These are phyloP conservation scores for Lypha dubia DNA, from an alignment of 2,888 invertebrate genomes.

Conservation along the genomic window DNA sequence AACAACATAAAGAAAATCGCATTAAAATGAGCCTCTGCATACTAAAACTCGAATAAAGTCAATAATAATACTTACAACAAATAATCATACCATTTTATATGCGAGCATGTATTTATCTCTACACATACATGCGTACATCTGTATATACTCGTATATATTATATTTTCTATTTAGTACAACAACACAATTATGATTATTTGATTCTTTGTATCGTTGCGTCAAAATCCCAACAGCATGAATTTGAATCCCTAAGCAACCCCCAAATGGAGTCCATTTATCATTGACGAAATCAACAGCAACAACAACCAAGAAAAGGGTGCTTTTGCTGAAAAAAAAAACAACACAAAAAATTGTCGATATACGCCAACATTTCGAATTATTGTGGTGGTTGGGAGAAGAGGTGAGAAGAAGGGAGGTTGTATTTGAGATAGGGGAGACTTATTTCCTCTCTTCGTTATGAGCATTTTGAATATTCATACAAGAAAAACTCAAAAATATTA, in stretches of 20 bases:
- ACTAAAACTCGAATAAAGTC: constrained; percentile 1
- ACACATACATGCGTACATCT: neutral
- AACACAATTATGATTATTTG: constrained; percentile 19
- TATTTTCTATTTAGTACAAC: neutral
- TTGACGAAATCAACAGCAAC: constrained; percentile 8
- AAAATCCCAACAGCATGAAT: constrained; percentile 83
- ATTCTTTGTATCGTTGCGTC: constrained; percentile 56
- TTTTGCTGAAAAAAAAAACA: constrained; percentile 74
- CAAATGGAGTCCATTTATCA: constrained; percentile 63
- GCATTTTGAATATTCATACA: neutral
- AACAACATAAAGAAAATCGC: neutral
- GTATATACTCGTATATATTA: neutral
- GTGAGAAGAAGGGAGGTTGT: neutral
- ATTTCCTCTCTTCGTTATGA: constrained; percentile 18
- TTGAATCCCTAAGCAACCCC: constrained; percentile 83
- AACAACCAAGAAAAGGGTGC: too few species aligned
- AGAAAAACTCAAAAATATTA: constrained; percentile 25
- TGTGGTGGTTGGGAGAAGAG: neutral
- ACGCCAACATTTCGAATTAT: neutral
- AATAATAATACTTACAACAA: constrained; percentile 22
- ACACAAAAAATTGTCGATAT: constrained; percentile 70
- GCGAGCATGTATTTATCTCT: neutral
- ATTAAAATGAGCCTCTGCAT: neutral
- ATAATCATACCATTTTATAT: neutral
- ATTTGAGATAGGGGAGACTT: neutral